Conservation (phyloP, 2,113 vertebrate genomes). For the Corynorhinus townsendii region DNA sequence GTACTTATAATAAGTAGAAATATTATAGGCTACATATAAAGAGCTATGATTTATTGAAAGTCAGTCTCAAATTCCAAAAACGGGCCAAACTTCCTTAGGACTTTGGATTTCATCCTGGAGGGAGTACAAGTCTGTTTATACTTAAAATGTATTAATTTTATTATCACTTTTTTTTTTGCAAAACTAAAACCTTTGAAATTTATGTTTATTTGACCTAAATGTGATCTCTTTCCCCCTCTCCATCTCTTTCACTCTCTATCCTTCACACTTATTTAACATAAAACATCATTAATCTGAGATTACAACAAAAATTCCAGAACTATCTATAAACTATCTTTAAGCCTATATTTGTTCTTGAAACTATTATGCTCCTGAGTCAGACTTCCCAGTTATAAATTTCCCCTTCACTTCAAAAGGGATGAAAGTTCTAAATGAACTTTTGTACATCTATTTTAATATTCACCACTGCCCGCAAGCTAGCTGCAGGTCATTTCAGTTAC, state of each 20-base stretch:
- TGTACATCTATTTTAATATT: constrained; percentile 43
- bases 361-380: neutral
- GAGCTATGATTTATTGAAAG: neutral
- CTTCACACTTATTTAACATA: neutral
- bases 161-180: neutral
- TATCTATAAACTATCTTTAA: neutral
- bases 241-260: neutral
- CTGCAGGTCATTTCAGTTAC: constrained; percentile 57
- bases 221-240: neutral
- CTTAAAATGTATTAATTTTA: neutral
- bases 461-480: constrained; percentile 44
- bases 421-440: constrained; percentile 42
- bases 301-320: neutral
- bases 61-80: neutral
- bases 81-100: neutral
- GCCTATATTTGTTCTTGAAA: neutral
- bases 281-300: neutral
- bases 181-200: neutral
- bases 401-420: constrained; percentile 6
- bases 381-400: neutral
- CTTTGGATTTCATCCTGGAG: neutral
- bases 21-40: neutral
- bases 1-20: neutral
- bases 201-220: constrained; percentile 24
- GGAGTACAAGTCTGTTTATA: neutral